Base-by-base conservation (phyloP, 2,888 invertebrate species). In the Andrena fulva region DNA sequence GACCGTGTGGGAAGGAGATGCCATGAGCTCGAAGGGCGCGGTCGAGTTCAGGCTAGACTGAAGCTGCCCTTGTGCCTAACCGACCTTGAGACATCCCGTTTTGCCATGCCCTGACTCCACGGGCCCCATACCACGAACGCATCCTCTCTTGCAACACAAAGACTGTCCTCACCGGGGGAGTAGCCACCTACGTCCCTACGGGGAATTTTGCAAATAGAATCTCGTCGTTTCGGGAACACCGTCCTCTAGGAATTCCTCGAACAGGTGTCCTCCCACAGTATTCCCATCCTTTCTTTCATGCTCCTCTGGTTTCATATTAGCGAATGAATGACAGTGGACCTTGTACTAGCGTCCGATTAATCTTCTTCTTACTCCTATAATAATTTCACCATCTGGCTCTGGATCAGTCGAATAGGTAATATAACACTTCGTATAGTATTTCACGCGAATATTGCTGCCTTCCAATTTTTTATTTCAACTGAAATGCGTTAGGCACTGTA, bases 1-100 rank as follows among this genome's bases (percentile, higher is more conserved):
- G 54, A 59, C 85, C 77, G 88, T 80, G 87, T 86, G 88, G 88
- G 90, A 91, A 90, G 84, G 89, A 88, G 91, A 90, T 84, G 89
- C 84, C 85, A 84, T 86, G 91, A 92, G 89, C 90, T 91, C 91
- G 92, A 92, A 93, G 93, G 93, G 93, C 92, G 92, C 92, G 92
- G 92, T 89, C 87, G 88, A 88, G 89, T 90, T 91, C 86, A 90
- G 92, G 87, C 91, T 91, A 91, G 91, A 91, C 91, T 90, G 91
- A 90, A 90, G 90, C 90, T 92, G 92, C 93, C 92, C 93, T 93
- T 93, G 92, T 90, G 91, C 90, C 91, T 89, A 90, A 87, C 88
- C 88, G 92, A 90, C 93, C 93, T 93, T 93, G 93, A 93, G 92
- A 93, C 92, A 86, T 87, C 79, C 83, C 87, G 86, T 86, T 86